Evolutionary conservation across 2,797 vertebrate genomes (phyloP).

Genomic region (Cuniculus paca): DNA sequence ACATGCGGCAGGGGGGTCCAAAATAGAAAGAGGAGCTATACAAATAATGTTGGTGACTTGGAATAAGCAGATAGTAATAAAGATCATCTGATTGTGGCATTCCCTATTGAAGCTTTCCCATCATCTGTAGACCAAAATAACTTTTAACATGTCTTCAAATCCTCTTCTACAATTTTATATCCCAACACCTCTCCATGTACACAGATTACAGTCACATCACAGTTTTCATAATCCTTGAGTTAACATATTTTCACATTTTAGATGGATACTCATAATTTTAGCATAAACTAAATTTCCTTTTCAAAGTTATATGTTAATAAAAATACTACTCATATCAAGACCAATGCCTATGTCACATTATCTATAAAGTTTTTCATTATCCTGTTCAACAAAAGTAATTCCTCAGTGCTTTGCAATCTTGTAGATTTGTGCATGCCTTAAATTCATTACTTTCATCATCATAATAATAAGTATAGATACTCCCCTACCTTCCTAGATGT

Average conservation of each 20-base stretch:
- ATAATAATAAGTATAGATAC: not conserved
- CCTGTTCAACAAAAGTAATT: not conserved
- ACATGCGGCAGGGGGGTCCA: not conserved
- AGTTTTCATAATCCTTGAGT: constrained; percentile 27
- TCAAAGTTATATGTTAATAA: not conserved
- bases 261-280: constrained; percentile 8
- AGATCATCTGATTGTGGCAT: not conserved
- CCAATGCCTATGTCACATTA: not conserved
- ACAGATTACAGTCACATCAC: not conserved
- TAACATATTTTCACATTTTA: constrained; percentile 49
- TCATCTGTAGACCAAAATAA: not conserved
- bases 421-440: not conserved
- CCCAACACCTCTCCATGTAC: not conserved
- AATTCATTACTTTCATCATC: constrained; percentile 20
- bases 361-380: not conserved
- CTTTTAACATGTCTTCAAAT: not conserved
- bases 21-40: not conserved
- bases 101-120: not conserved
- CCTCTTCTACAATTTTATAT: not conserved
- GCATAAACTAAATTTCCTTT: constrained; percentile 12
- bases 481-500: not conserved
- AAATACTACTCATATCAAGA: not conserved
- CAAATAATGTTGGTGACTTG: not conserved
- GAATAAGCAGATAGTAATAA: not conserved
- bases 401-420: not conserved